These are phyloP conservation scores for Dendropsophus ebraccatus DNA, from an alignment of 2,113 vertebrate genomes.

Conservation along the genomic window DNA sequence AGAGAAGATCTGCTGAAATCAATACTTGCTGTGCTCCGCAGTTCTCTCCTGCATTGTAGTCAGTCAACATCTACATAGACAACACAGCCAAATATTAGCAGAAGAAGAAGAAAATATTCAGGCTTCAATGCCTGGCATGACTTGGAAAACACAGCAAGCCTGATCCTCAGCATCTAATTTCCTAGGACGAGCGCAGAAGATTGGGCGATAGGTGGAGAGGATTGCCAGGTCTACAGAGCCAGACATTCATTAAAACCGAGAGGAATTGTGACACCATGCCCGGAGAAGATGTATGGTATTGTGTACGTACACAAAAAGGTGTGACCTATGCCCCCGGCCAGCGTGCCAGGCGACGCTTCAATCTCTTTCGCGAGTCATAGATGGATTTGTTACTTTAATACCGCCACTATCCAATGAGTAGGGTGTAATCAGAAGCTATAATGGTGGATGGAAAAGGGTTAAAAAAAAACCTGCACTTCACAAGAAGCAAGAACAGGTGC, in stretches of 20 bases:
- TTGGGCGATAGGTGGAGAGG: background rate
- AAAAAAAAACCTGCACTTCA: background rate
- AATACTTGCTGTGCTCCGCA: constrained; percentile 15
- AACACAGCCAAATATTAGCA: background rate
- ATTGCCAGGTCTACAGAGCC: constrained; percentile 38
- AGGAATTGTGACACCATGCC: constrained; percentile 24
- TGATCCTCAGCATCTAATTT: constrained; percentile 34
- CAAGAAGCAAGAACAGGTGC: background rate
- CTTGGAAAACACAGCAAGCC: background rate
- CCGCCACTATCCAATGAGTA: background rate
- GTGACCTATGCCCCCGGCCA: background rate
- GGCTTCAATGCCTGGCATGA: background rate
- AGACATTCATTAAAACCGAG: constrained; percentile 39
- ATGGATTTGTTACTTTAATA: background rate
- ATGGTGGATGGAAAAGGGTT: too few species aligned
- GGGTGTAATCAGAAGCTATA: background rate
- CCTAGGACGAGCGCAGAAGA: constrained; percentile 20
- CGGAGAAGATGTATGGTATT: constrained; percentile 17
- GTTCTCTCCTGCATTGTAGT: constrained; percentile 27
- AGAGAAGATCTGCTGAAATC: constrained; percentile 3
- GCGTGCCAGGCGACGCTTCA: background rate
- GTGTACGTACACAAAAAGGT: constrained; percentile 43
- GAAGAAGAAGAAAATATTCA: background rate
- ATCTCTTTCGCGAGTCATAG: background rate
- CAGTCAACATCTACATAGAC: background rate